These are phyloP conservation scores for Julus scanicus DNA, from an alignment of 2,888 invertebrate genomes.

Conservation along the genomic window DNA sequence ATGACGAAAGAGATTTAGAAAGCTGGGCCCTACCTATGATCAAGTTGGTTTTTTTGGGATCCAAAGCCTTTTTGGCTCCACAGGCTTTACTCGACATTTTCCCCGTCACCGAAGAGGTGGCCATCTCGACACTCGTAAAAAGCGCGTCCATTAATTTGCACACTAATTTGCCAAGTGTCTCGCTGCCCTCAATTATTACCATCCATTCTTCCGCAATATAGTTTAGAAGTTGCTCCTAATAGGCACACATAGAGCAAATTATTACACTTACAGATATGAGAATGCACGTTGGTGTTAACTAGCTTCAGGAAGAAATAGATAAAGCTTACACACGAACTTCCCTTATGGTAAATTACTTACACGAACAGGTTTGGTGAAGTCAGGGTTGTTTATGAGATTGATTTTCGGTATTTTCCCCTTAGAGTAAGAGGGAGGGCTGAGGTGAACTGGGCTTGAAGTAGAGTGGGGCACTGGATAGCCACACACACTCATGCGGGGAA, in stretches of 20 bases:
- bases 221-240: conserved; percentile 32
- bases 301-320: conserved; percentile 2
- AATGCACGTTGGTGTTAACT: background rate
- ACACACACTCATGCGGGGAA: conserved; percentile 25
- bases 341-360: conserved; percentile 34
- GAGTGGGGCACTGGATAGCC: background rate
- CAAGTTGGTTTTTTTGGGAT: conserved; percentile 49
- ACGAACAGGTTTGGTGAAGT: conserved; percentile 25
- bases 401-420: conserved; percentile 40
- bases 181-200: conserved; percentile 30
- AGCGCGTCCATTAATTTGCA: conserved; percentile 50
- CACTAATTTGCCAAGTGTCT: conserved; percentile 51
- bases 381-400: conserved; percentile 24
- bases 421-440: conserved; percentile 14
- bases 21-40: conserved; percentile 50
- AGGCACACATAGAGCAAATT: conserved; percentile 41
- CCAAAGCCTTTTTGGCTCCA: conserved; percentile 52
- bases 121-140: conserved; percentile 47
- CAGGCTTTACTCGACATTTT: conserved; percentile 46
- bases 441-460: conserved; percentile 24
- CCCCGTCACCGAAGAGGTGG: conserved; percentile 52
- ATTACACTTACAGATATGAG: background rate
- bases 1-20: conserved; percentile 3
- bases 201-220: conserved; percentile 44
- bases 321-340: conserved; percentile 25